Conservation (phyloP, 2,113 vertebrate species). For the Notarius lentiginosus region DNA sequence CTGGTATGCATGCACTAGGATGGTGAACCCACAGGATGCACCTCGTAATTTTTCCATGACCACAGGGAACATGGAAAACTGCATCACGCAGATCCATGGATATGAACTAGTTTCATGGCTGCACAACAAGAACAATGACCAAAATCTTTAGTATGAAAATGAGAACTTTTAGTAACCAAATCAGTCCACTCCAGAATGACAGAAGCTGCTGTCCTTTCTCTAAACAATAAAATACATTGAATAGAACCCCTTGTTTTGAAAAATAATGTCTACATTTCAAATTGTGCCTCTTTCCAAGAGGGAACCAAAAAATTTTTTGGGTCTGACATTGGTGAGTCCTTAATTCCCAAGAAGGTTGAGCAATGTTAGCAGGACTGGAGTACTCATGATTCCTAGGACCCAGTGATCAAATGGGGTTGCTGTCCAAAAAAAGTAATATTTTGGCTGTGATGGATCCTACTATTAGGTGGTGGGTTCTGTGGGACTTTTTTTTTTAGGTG, state of each 20-base stretch:
- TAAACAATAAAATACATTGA: background rate
- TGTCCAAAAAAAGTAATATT: background rate
- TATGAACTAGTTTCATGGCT: background rate
- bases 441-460: background rate
- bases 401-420: background rate
- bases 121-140: background rate
- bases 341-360: background rate
- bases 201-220: no score
- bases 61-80: background rate
- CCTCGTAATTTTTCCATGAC: no score
- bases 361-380: background rate
- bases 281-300: background rate
- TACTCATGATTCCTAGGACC: background rate
- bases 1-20: background rate
- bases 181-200: no score
- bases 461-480: background rate
- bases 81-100: background rate
- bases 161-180: background rate
- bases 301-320: background rate
- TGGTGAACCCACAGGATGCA: background rate
- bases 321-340: background rate
- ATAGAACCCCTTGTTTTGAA: background rate
- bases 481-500: background rate
- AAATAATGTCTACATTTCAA: background rate
- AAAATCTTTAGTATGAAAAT: background rate